Conservation (phyloP, 2,797 vertebrate species). For the Psittacula derbiana region DNA sequence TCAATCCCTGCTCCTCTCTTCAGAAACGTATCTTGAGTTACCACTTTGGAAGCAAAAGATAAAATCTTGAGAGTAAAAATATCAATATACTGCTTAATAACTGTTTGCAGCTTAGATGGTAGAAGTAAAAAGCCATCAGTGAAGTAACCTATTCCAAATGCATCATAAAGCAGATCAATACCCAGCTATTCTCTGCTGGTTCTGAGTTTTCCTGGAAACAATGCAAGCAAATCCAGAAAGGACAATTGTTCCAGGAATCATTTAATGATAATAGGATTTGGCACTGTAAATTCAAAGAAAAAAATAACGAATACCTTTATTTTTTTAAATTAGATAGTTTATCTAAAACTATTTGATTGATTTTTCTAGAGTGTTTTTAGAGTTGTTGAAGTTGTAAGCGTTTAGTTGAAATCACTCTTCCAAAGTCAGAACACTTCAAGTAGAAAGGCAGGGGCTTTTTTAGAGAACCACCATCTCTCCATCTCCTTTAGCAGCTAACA, state of each 20-base stretch:
- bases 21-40: background rate
- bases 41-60: background rate
- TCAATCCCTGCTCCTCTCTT: background rate
- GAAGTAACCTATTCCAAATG: background rate
- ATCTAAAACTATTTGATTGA: background rate
- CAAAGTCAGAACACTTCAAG: background rate
- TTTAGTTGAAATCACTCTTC: background rate
- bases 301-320: background rate
- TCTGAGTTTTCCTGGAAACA: background rate
- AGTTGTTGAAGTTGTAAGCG: background rate
- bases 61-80: background rate
- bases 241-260: background rate
- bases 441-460: background rate
- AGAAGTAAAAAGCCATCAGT: background rate
- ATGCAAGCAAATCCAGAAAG: background rate
- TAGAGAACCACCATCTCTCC: background rate
- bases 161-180: background rate
- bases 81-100: background rate
- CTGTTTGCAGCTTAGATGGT: background rate
- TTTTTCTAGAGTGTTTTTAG: background rate
- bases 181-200: background rate
- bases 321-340: background rate
- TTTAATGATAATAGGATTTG: background rate
- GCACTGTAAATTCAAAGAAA: background rate
- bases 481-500: background rate